These are phyloP conservation scores for Biston betularia DNA, from an alignment of 2,888 invertebrate genomes.

Conservation along the genomic window DNA sequence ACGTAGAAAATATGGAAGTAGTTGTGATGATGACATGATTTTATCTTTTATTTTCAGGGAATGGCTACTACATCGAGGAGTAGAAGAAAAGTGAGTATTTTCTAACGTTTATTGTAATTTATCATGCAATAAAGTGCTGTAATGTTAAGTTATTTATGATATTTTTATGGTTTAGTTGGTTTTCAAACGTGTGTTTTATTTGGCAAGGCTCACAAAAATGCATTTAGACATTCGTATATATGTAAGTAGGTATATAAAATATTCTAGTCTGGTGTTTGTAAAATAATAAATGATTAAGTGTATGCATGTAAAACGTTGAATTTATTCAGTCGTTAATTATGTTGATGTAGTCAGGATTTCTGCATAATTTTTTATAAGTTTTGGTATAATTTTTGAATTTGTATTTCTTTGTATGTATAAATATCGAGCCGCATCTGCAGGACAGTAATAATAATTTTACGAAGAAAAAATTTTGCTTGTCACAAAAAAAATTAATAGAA, in stretches of 20 bases:
- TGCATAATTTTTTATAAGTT: background rate
- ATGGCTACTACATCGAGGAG: constrained; percentile 77
- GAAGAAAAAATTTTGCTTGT: no score
- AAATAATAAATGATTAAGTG: constrained; percentile 1
- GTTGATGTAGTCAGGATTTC: background rate
- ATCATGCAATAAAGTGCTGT: constrained; percentile 27
- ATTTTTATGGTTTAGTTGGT: constrained; percentile 29
- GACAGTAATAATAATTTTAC: no score
- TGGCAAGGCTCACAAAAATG: constrained; percentile 24
- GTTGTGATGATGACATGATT: no score
- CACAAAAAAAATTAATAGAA: no score
- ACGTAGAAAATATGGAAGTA: no score
- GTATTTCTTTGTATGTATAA: background rate
- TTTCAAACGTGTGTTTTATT: constrained; percentile 30
- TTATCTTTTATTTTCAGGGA: constrained; percentile 70
- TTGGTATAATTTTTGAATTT: background rate
- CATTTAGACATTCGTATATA: constrained; percentile 2
- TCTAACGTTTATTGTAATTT: constrained; percentile 15
- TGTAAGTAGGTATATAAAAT: background rate
- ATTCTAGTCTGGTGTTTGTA: constrained; percentile 10
- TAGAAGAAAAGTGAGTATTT: constrained; percentile 65
- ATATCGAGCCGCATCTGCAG: no score
- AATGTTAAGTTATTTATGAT: constrained; percentile 24
- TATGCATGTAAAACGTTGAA: background rate
- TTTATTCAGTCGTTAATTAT: constrained; percentile 12